Conservation (phyloP, 2,797 vertebrate genomes). For the Salarias fasciatus region DNA sequence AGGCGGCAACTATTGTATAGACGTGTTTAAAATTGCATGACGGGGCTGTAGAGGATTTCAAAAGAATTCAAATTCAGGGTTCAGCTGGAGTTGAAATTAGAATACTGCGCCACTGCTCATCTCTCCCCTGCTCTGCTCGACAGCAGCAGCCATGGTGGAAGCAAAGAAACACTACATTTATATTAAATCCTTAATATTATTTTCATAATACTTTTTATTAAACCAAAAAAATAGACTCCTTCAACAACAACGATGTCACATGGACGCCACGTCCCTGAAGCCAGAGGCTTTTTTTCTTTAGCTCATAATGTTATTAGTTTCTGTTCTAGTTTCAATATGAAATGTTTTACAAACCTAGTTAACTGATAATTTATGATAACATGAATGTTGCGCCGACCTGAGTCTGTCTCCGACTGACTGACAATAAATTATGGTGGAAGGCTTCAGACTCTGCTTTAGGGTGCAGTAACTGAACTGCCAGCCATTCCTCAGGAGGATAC, state of each 20-base stretch:
- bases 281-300: not conserved
- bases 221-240: no score
- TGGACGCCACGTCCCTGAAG: no score
- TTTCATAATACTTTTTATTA: not conserved
- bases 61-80: constrained; percentile 79
- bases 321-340: no score
- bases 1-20: constrained; percentile 68
- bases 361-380: not conserved
- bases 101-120: constrained; percentile 62
- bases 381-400: not conserved
- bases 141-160: constrained; percentile 26
- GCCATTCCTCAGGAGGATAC: not conserved
- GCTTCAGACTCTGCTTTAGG: not conserved
- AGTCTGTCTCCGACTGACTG: not conserved
- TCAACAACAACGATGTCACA: no score
- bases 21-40: constrained; percentile 77
- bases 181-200: constrained; percentile 10
- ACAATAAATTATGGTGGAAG: not conserved
- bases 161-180: constrained; percentile 11
- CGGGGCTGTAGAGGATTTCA: constrained; percentile 74
- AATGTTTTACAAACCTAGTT: not conserved
- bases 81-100: constrained; percentile 78
- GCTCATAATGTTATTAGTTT: no score
- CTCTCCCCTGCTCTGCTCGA: constrained; percentile 38
- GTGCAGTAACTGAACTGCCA: not conserved